Evolutionary conservation across 1,140 invertebrate genomes (phyloP).

Genomic region (Drosophila parabipectinata): DNA sequence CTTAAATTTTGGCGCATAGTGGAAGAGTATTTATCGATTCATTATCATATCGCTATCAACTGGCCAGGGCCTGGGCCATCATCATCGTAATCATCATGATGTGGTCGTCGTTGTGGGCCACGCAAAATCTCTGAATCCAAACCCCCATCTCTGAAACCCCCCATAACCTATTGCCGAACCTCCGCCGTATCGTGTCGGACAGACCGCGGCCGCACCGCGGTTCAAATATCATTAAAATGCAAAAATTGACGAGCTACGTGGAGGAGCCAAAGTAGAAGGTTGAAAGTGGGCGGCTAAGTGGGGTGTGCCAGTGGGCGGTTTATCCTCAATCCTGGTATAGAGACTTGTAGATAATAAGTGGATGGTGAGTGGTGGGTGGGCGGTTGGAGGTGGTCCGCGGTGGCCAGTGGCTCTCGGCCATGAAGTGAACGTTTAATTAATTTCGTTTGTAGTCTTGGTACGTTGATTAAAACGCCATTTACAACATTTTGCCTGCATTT

Average conservation of each 20-base stretch:
- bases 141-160: not conserved
- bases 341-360: constrained; percentile 23
- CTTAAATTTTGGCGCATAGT: not conserved
- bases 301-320: constrained; percentile 9
- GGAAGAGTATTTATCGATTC: constrained; percentile 45
- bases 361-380: constrained; percentile 4
- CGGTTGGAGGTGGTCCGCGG: too few species aligned
- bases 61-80: constrained; percentile 19
- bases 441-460: constrained; percentile 63
- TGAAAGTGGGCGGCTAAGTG: not conserved
- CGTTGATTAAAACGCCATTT: constrained; percentile 76
- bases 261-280: constrained; percentile 14
- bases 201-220: constrained; percentile 50
- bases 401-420: constrained; percentile 9
- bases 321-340: constrained; percentile 1
- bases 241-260: constrained; percentile 70
- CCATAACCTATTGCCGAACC: not conserved
- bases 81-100: constrained; percentile 4
- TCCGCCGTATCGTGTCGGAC: constrained; percentile 25
- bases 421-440: constrained; percentile 77
- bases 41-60: constrained; percentile 39
- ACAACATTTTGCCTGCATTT: constrained; percentile 65
- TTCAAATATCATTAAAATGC: constrained; percentile 80
- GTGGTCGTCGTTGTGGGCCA: constrained; percentile 12
- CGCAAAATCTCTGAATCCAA: constrained; percentile 14